Conservation (phyloP, 2,113 vertebrate genomes). For the Lucifuga dentata region DNA sequence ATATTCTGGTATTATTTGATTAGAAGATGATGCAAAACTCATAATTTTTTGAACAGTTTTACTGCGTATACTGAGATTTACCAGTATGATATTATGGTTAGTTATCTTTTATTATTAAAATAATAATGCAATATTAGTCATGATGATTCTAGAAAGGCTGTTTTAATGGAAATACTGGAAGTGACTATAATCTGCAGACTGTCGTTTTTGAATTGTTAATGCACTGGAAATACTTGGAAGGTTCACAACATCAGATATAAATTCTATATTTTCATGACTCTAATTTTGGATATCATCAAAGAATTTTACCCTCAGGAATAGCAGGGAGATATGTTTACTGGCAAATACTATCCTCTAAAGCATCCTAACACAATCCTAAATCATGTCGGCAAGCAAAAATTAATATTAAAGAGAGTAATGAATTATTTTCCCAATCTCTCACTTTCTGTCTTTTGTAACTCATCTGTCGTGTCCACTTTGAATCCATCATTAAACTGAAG, state of each 20-base stretch:
- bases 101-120: too few species aligned
- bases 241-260: not conserved
- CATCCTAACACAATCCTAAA: slow-evolving; percentile 43
- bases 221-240: not conserved
- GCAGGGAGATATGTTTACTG: slow-evolving; percentile 28
- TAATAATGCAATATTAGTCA: too few species aligned
- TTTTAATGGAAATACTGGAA: not conserved
- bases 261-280: slow-evolving; percentile 8
- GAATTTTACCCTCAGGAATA: slow-evolving; percentile 25
- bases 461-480: slow-evolving; percentile 6
- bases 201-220: not conserved
- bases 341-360: slow-evolving; percentile 48
- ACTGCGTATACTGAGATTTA: not conserved
- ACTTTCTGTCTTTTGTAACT: slow-evolving; percentile 1
- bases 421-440: slow-evolving; percentile 41
- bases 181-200: not conserved
- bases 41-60: not conserved
- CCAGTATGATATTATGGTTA: not conserved
- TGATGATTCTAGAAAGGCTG: not conserved
- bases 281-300: slow-evolving; percentile 27
- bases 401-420: slow-evolving; percentile 30
- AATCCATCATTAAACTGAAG: not conserved
- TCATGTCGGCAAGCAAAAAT: slow-evolving; percentile 27
- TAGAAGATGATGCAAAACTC: not conserved
- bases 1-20: not conserved